These are phyloP conservation scores for Drosophila subpulchrella DNA, from an alignment of 1,140 invertebrate genomes.

Conservation along the genomic window DNA sequence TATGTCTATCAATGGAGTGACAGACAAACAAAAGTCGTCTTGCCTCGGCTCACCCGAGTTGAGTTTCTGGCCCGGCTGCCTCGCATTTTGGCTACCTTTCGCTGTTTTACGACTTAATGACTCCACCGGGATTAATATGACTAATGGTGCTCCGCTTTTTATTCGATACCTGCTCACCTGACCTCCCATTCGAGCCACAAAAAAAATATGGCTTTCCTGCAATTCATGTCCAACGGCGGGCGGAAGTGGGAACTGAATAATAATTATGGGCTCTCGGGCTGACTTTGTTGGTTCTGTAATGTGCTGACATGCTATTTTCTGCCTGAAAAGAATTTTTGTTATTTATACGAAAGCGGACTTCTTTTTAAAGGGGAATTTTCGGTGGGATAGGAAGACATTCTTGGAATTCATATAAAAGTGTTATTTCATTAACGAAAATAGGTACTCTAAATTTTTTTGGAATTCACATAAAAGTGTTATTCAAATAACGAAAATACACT, in stretches of 20 bases:
- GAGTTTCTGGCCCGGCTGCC: constrained; percentile 7
- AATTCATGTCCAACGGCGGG: constrained; percentile 65
- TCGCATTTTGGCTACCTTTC: constrained; percentile 52
- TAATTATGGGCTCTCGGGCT: constrained; percentile 65
- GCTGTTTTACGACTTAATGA: constrained; percentile 83
- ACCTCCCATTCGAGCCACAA: neutral
- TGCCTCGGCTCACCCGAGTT: constrained; percentile 1
- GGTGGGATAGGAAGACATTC: neutral
- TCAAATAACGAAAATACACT: too few species aligned
- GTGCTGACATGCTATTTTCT: constrained; percentile 74
- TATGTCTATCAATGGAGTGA: constrained; percentile 41
- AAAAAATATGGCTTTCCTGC: constrained; percentile 61
- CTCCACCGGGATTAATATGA: constrained; percentile 82
- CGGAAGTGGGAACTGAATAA: constrained; percentile 34
- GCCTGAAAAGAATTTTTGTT: neutral
- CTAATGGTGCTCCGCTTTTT: constrained; percentile 74
- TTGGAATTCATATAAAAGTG: neutral
- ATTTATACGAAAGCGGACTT: constrained; percentile 11
- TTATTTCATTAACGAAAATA: neutral
- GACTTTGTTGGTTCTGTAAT: constrained; percentile 44
- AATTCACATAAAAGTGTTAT: too few species aligned
- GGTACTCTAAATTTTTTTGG: too few species aligned
- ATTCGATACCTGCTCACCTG: constrained; percentile 56
- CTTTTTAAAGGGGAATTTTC: neutral
- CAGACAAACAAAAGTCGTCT: constrained; percentile 29